Evolutionary conservation across 2,888 invertebrate species (phyloP).

Genomic region (Chaetogeoica ovagalla): DNA sequence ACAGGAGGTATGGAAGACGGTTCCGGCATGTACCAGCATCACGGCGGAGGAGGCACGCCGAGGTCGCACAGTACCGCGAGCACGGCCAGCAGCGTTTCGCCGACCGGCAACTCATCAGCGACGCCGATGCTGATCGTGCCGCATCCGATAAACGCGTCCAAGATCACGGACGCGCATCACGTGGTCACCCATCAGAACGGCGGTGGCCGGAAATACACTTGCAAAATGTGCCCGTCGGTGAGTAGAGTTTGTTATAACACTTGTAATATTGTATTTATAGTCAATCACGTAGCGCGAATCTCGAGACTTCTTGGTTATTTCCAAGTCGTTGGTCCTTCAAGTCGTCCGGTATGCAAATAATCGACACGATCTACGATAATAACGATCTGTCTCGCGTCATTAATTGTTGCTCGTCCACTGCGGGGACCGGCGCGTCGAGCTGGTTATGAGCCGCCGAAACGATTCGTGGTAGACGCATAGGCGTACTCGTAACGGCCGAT

Average conservation of each 20-base stretch:
- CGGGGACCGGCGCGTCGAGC: no score
- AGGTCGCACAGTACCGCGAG: constrained; percentile 55
- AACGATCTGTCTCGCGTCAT: no score
- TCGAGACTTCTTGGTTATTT: no score
- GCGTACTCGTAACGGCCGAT: no score
- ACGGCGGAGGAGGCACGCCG: constrained; percentile 55
- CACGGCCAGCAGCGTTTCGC: constrained; percentile 63
- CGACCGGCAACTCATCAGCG: constrained; percentile 66
- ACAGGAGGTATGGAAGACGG: constrained; percentile 45
- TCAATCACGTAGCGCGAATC: no score
- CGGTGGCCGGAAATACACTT: constrained; percentile 78
- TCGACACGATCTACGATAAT: no score
- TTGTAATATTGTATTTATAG: no score
- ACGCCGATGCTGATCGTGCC: constrained; percentile 82
- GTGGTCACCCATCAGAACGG: constrained; percentile 59
- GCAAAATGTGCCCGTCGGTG: constrained; percentile 98
- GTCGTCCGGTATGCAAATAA: no score
- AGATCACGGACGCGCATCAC: constrained; percentile 59
- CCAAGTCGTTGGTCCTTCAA: no score
- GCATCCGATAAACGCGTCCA: constrained; percentile 70
- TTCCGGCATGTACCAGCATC: constrained; percentile 48
- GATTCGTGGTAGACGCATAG: no score
- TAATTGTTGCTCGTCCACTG: no score
- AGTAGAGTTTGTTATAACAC: constrained; percentile 59
- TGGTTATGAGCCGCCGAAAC: no score